Percentiles rank a stretch among this genome's conserved stretches.
These are phyloP conservation scores for Orchesella cincta DNA, from an alignment of 1,140 invertebrate species.

Conservation along the genomic window DNA sequence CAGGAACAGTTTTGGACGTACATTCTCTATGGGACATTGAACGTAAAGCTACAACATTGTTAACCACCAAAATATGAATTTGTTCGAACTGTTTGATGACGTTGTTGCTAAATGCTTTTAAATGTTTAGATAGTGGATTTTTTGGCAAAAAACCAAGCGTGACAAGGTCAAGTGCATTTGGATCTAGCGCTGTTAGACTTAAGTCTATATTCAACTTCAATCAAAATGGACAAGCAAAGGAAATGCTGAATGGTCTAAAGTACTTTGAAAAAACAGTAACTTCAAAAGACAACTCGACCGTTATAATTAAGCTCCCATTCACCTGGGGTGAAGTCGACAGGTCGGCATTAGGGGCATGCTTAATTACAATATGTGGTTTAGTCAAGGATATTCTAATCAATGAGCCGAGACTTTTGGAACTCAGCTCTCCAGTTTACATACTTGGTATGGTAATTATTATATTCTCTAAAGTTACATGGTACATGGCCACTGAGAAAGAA, in stretches of 20 bases:
- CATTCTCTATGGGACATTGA: conserved; percentile 59
- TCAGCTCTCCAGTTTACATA: conserved; percentile 62
- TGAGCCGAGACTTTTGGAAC: conserved; percentile 59
- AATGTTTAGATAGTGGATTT: conserved; percentile 41
- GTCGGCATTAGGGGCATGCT: conserved; percentile 35
- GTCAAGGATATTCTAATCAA: conserved; percentile 53
- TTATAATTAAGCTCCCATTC: conserved; percentile 55
- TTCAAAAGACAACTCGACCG: conserved; percentile 47
- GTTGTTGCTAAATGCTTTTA: not conserved
- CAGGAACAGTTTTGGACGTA: conserved; percentile 60
- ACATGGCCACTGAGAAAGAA: not conserved
- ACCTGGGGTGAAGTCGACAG: conserved; percentile 61
- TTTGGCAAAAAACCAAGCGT: not conserved
- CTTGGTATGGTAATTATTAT: conserved; percentile 55
- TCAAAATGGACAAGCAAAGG: conserved; percentile 56
- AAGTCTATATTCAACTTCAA: conserved; percentile 53
- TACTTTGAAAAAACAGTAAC: conserved; percentile 60
- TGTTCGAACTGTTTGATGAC: not conserved
- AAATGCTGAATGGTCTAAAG: conserved; percentile 61
- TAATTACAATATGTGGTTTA: conserved; percentile 52
- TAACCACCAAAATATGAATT: not conserved
- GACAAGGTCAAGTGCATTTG: conserved; percentile 2
- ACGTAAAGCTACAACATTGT: conserved; percentile 40
- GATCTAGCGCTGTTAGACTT: conserved; percentile 42
- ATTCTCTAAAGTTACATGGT: conserved; percentile 9